Conservation (phyloP, 2,113 vertebrate species). For the Sebastes schlegelii region DNA sequence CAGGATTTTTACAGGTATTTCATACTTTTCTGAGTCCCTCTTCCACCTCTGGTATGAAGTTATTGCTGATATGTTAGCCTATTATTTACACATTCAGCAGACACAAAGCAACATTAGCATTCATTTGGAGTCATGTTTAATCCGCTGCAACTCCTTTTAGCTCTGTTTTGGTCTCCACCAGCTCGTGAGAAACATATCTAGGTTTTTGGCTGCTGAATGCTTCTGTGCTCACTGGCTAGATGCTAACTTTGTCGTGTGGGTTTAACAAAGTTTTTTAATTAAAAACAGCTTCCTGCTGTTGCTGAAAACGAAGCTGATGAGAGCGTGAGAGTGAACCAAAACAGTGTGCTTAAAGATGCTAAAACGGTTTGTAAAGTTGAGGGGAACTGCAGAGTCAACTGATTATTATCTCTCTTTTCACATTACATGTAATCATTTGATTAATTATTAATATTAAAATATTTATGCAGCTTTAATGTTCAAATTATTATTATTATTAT, state of each 20-base stretch:
- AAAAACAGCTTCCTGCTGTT: neutral
- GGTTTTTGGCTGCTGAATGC: neutral
- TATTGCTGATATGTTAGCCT: too few species aligned
- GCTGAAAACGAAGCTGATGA: constrained; percentile 6
- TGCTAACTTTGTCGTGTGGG: neutral
- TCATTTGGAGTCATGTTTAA: neutral
- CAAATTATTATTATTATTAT: neutral
- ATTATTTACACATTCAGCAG: neutral
- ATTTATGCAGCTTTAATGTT: constrained; percentile 1
- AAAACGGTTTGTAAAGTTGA: neutral
- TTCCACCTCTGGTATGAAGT: too few species aligned
- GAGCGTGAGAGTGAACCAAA: neutral
- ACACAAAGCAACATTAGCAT: neutral
- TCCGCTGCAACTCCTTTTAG: neutral
- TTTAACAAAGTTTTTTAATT: neutral
- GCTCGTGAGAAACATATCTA: neutral
- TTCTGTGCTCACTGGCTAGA: neutral
- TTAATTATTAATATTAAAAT: neutral
- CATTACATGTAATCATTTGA: neutral
- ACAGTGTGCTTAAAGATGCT: neutral
- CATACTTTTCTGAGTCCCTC: too few species aligned
- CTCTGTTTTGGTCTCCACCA: neutral
- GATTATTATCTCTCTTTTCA: neutral
- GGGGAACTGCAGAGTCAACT: neutral
- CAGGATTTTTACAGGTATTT: too few species aligned